Base-by-base conservation (phyloP, 2,113 vertebrate genomes). In the Cyphomyrus plagiostoma region DNA sequence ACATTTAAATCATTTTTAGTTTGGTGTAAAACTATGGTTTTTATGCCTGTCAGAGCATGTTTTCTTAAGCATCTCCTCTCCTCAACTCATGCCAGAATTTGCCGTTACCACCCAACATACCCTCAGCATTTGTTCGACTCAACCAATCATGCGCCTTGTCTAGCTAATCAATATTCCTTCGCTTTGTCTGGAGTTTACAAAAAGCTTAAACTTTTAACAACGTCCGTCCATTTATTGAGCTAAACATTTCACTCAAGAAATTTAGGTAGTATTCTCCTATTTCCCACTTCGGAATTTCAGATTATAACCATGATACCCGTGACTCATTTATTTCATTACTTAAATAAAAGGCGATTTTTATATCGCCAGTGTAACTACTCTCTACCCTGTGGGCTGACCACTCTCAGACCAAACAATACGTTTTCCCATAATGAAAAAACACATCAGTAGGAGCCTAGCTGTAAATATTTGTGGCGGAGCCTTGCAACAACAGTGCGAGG, bases 351-450 rank as follows among this genome's bases (percentile, higher is more conserved):
- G 17, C 0, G 2, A 19, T 80, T 39, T 80, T 80, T 42, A 42
- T 80, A 17, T 46, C 26, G 82, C 11, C 23, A 1, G 13, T 49
- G 46, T 49, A n/a, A 26, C 42, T 49, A 9, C n/a, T 26, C 82
- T n/a, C 39, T 15, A 66, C 19, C n/a, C 39, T 89, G 46, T 52
- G 83, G 89, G 39, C 77, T n/a, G 80, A 85, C 89, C 80, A 39
- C 77, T 30, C 80, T 80, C 89, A 15, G 52, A 45, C 80, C 80
- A 46, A 85, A 85, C 89, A 89, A 89, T 89, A 58, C 45, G 10
- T 17, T 58, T 89, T 89, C 39, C 80, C 80, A 84, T 84, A 89
- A 89, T 53, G 83, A n/a, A 56, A 50, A 53, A 3, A 49, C 21
- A 39, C 80, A 48, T 89, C 58, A 89, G 46, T 26, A 53, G 62